Evolutionary conservation across 2,888 invertebrate genomes (phyloP).

Genomic region (Agrenia bidenticulata): DNA sequence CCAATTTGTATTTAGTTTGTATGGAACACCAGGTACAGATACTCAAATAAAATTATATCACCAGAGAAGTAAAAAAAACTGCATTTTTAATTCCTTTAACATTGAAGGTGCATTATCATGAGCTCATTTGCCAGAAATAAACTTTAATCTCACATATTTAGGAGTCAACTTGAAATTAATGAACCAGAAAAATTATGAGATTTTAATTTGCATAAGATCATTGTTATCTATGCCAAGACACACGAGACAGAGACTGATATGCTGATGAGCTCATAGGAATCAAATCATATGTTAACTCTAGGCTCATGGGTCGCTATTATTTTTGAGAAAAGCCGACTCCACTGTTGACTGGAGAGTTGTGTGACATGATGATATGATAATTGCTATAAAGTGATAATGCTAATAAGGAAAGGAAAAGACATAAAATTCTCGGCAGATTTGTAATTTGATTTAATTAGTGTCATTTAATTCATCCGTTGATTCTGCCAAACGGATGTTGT

Average conservation of each 20-base stretch:
- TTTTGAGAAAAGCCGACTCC: no score
- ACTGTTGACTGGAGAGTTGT: no score
- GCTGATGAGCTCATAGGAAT: no score
- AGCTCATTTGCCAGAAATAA: no score
- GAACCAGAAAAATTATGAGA: neutral
- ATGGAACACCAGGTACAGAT: no score
- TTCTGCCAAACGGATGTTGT: conserved; percentile 5
- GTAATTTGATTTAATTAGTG: conserved; percentile 17
- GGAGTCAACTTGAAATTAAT: neutral
- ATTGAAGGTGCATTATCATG: no score
- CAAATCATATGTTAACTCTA: no score
- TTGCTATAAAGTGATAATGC: conserved; percentile 8
- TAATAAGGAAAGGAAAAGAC: conserved; percentile 12
- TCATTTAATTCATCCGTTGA: conserved; percentile 3
- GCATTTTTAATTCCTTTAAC: no score
- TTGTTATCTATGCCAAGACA: neutral
- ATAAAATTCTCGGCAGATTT: conserved; percentile 11
- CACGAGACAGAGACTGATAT: neutral
- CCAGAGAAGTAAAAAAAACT: no score
- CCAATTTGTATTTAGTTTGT: no score
- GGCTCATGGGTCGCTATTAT: no score
- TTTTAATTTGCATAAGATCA: conserved; percentile 3
- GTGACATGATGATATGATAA: conserved; percentile 2
- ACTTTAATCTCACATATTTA: neutral
- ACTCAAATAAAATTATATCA: no score